Conservation (phyloP, 2,113 vertebrate species). For the Saguinus midas region DNA sequence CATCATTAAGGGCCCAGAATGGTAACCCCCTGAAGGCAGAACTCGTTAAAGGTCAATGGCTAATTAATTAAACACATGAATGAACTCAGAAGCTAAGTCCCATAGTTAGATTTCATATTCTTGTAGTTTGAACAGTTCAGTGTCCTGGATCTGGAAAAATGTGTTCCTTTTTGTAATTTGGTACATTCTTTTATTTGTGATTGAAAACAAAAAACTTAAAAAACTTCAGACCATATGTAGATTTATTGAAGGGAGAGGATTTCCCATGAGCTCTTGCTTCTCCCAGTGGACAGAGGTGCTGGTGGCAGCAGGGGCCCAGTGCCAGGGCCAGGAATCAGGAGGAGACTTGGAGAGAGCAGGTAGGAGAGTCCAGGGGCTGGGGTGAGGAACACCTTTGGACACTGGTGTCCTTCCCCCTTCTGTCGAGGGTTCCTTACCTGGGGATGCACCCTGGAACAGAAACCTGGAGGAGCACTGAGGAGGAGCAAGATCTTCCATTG, state of each 20-base stretch:
- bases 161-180: background rate
- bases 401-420: background rate
- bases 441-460: background rate
- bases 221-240: background rate
- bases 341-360: background rate
- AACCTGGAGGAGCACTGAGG: background rate
- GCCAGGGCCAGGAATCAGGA: background rate
- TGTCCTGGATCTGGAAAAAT: background rate
- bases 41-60: background rate
- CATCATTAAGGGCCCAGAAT: background rate
- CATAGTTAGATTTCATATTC: background rate
- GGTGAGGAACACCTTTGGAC: background rate
- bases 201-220: background rate
- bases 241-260: background rate
- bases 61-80: background rate
- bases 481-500: background rate
- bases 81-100: background rate
- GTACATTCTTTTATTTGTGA: background rate
- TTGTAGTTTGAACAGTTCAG: background rate
- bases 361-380: background rate
- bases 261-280: background rate
- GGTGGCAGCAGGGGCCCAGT: background rate
- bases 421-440: background rate
- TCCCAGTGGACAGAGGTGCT: background rate
- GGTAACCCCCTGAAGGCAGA: background rate